A percentile compares a stretch with the other conserved stretches of the same genome.
Conservation (phyloP, 1,140 invertebrate genomes). For the Dendroctonus valens region DNA sequence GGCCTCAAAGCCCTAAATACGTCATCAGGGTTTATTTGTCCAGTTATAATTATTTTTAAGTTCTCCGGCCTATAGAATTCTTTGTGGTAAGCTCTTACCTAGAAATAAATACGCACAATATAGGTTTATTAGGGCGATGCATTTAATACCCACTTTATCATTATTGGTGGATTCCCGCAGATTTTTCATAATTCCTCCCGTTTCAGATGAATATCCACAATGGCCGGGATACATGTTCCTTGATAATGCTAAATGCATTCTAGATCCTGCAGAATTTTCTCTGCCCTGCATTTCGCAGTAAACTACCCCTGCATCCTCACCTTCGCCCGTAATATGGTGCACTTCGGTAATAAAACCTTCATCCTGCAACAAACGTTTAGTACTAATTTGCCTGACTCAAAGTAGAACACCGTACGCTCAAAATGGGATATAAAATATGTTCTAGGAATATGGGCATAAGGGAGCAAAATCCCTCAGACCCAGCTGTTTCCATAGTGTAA, state of each 20-base stretch:
- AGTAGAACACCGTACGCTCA: constrained; percentile 61
- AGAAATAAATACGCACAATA: constrained; percentile 34
- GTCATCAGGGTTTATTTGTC: constrained; percentile 73
- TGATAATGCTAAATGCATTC: constrained; percentile 61
- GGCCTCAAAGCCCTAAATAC: constrained; percentile 72
- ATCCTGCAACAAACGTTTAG: constrained; percentile 52
- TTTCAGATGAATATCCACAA: constrained; percentile 82
- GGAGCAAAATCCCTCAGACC: constrained; percentile 83
- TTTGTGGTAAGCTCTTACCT: constrained; percentile 79
- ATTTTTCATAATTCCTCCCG: constrained; percentile 82
- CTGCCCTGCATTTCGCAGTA: constrained; percentile 91
- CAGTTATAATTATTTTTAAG: constrained; percentile 79
- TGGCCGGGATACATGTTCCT: constrained; percentile 73
- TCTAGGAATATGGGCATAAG: constrained; percentile 88
- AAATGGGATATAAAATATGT: constrained; percentile 81
- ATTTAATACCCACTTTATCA: constrained; percentile 63
- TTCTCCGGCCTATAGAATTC: constrained; percentile 91
- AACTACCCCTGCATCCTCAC: constrained; percentile 87
- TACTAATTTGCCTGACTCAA: too few relatives aligned
- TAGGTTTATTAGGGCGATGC: too few relatives aligned
- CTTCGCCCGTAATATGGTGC: constrained; percentile 84
- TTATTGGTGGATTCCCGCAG: constrained; percentile 77
- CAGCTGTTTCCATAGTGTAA: constrained; percentile 86
- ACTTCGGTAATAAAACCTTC: constrained; percentile 85
- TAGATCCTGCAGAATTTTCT: constrained; percentile 77